Conservation (phyloP, 2,797 vertebrate species). For the Ciconia nigra region DNA sequence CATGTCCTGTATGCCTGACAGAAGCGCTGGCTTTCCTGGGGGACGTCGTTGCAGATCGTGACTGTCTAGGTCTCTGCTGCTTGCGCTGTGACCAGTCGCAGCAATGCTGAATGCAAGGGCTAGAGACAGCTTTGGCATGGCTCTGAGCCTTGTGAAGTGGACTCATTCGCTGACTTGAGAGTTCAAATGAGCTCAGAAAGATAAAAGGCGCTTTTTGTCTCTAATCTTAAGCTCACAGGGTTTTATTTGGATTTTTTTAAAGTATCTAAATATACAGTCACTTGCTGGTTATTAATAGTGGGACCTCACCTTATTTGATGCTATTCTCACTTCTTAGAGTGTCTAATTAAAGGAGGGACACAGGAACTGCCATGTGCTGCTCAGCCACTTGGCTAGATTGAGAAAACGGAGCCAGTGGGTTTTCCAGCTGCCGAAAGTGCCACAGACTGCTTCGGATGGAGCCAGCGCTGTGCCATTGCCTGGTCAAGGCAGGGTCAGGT, state of each 20-base stretch:
- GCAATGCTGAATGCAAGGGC: neutral
- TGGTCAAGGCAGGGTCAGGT: neutral
- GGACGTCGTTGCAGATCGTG: accelerated
- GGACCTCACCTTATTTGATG: constrained; percentile 34
- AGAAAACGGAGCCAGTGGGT: constrained; percentile 10
- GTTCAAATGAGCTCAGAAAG: neutral
- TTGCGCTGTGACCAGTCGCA: neutral
- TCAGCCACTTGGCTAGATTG: neutral
- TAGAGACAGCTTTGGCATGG: neutral
- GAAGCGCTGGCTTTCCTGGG: neutral
- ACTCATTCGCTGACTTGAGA: neutral
- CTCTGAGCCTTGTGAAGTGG: neutral
- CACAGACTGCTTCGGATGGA: neutral
- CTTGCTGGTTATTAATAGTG: constrained; percentile 44
- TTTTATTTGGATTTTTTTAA: constrained; percentile 2
- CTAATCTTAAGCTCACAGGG: neutral
- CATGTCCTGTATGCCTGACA: accelerated
- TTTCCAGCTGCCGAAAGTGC: neutral
- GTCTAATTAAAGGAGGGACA: constrained; percentile 47
- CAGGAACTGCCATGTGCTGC: neutral
- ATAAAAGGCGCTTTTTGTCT: neutral
- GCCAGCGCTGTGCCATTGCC: neutral
- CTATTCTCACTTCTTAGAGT: constrained; percentile 33
- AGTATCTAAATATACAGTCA: constrained; percentile 33
- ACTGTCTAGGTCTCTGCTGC: neutral